These are phyloP conservation scores for Chelonus insularis DNA, from an alignment of 1,140 invertebrate genomes.

Conservation along the genomic window DNA sequence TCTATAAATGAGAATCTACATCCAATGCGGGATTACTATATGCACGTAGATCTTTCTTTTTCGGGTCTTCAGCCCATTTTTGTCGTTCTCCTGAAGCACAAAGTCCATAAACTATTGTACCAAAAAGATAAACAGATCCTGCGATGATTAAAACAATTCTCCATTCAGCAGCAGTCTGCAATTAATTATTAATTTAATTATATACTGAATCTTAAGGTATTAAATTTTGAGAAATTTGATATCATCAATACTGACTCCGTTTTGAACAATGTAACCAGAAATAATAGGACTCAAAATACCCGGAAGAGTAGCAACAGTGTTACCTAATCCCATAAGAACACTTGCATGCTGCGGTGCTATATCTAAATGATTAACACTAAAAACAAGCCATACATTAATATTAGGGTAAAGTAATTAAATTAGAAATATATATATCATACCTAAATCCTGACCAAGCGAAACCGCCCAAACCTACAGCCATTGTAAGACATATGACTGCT, in stretches of 20 bases:
- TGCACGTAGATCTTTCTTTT: conserved; percentile 41
- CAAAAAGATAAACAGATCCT: conserved; percentile 74
- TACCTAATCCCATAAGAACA: conserved; percentile 84
- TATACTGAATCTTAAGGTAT: neutral
- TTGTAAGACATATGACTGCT: conserved; percentile 76
- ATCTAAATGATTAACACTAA: conserved; percentile 83
- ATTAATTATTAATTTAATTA: conserved; percentile 28
- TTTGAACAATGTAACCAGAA: conserved; percentile 75
- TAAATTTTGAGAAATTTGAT: neutral
- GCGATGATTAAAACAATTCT: conserved; percentile 82
- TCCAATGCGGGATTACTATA: conserved; percentile 52
- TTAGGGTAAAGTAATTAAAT: too few relatives aligned
- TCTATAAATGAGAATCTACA: conserved; percentile 36
- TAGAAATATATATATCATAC: too few relatives aligned
- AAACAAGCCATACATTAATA: too few relatives aligned
- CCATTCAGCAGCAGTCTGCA: conserved; percentile 76
- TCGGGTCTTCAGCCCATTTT: conserved; percentile 68
- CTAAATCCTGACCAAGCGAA: conserved; percentile 88
- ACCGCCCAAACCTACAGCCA: conserved; percentile 85
- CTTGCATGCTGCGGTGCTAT: conserved; percentile 82
- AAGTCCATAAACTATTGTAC: conserved; percentile 77
- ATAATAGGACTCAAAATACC: conserved; percentile 83
- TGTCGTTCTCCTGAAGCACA: conserved; percentile 81
- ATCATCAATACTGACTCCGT: too few relatives aligned
- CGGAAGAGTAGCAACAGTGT: conserved; percentile 84